Evolutionary conservation across 2,888 invertebrate genomes (phyloP), one percentile per base, ranked within the genome.

Genomic region (Neria commutata): DNA sequence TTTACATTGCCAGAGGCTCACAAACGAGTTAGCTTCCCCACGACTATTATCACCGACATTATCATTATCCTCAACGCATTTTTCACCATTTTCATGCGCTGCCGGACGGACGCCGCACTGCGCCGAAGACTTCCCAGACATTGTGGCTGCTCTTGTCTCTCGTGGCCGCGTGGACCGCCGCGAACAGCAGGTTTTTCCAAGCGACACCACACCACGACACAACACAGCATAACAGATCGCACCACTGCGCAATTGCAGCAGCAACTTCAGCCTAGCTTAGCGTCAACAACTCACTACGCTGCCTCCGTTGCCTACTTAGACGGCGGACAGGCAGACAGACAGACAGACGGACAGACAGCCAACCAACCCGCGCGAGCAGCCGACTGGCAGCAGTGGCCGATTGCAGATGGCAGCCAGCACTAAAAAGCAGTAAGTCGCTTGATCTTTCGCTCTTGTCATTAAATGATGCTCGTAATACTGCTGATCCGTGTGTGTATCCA

Each of bases 401-500:
- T 37, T 11, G 37, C n/a, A 14, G 37, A 14, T 11, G n/a, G 37
- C n/a, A 14, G 37, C n/a, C 4, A 37, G 8, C n/a, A n/a, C n/a
- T 37, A n/a, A 48, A 16, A 19, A 47, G 29, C 16, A 46, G 60
- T 58, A 54, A 60, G 62, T 57, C 67, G 65, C 61, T 65, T 69
- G 74, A 70, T 72, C 71, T 72, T 67, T 72, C 73, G 74, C 77
- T 74, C 77, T 75, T 77, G 74, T 77, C 76, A 77, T 77, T 75
- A 75, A 75, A 72, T 67, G 72, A 66, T 67, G 73, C 64, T 65
- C 65, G 66, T 66, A 65, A 67, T 69, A 63, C 65, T 73, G 63
- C 64, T 72, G 67, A 62, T 49, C 33, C 19, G 33, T 24, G 26
- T 29, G 49, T 33, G 34, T 51, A 37, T 21, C 37, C 40, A 52